phyloP scores from a whole-genome alignment of 2,113 vertebrate species.

The Nansenia antarctica region DNA sequence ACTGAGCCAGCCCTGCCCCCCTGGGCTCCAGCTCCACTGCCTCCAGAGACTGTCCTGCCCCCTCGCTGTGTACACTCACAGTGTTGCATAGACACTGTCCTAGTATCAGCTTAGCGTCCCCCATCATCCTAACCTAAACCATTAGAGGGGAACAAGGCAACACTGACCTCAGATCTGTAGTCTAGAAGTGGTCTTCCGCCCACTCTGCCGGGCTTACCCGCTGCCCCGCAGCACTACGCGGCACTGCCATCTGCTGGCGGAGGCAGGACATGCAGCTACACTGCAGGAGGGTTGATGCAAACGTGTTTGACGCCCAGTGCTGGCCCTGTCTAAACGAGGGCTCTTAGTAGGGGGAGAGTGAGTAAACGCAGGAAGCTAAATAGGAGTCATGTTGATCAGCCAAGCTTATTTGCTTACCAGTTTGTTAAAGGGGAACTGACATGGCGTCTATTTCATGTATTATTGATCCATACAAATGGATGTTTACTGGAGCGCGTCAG shows the following conservation, averaged over 20 bases:
- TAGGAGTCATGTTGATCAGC: background rate
- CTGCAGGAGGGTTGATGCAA: background rate
- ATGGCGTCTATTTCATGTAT: background rate
- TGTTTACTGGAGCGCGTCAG: background rate
- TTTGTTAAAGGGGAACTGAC: background rate
- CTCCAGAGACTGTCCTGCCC: background rate
- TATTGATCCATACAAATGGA: conserved; percentile 2
- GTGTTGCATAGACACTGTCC: too few species aligned
- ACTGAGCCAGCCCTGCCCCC: background rate
- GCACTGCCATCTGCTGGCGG: conserved; percentile 49
- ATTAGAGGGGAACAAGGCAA: too few species aligned
- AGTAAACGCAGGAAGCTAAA: background rate
- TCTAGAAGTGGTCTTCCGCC: too few species aligned
- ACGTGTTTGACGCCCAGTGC: background rate
- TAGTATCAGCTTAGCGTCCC: too few species aligned
- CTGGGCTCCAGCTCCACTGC: too few species aligned
- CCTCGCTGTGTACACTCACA: too few species aligned
- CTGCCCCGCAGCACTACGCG: conserved; percentile 29
- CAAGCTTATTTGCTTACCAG: background rate
- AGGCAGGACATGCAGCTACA: conserved; percentile 30
- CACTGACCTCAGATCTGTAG: too few species aligned
- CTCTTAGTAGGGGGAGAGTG: background rate
- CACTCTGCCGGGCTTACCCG: background rate
- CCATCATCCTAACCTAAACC: too few species aligned
- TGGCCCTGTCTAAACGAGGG: too few species aligned